Evolutionary conservation across 2,888 invertebrate species (phyloP).

Genomic region (Muscina levida): DNA sequence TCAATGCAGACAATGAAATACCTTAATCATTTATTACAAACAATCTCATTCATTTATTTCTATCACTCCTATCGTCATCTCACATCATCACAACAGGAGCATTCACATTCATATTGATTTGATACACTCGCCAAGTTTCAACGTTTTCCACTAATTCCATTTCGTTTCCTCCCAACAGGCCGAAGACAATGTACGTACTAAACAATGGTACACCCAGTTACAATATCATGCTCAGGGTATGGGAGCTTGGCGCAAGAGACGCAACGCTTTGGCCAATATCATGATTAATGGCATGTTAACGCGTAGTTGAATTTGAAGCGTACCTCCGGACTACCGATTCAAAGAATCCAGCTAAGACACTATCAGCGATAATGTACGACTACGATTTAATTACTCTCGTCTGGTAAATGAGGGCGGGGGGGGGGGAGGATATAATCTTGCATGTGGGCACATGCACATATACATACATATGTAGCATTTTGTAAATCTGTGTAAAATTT

Average conservation of each 20-base stretch:
- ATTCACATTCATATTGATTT: no score
- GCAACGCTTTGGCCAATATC: constrained; percentile 97
- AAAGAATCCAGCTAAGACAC: background rate
- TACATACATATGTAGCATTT: constrained; percentile 15
- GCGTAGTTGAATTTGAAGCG: constrained; percentile 59
- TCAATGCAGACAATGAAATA: no score
- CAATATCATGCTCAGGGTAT: constrained; percentile 95
- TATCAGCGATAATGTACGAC: background rate
- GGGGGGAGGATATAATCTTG: no score
- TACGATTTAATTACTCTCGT: no score
- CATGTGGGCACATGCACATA: no score
- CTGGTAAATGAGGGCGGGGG: no score
- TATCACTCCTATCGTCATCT: background rate
- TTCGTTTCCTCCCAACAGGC: constrained; percentile 82
- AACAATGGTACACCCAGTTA: constrained; percentile 93
- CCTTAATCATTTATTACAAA: no score
- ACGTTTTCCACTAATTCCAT: background rate
- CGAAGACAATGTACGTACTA: constrained; percentile 91
- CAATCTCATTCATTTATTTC: no score
- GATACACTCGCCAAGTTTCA: background rate
- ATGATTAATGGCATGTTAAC: constrained; percentile 93
- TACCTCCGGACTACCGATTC: no score
- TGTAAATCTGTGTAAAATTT: constrained; percentile 32
- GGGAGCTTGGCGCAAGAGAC: constrained; percentile 94
- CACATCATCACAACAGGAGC: no score